phyloP scores from a whole-genome alignment of 2,888 invertebrate genomes.

The Sarcophaga carnaria region DNA sequence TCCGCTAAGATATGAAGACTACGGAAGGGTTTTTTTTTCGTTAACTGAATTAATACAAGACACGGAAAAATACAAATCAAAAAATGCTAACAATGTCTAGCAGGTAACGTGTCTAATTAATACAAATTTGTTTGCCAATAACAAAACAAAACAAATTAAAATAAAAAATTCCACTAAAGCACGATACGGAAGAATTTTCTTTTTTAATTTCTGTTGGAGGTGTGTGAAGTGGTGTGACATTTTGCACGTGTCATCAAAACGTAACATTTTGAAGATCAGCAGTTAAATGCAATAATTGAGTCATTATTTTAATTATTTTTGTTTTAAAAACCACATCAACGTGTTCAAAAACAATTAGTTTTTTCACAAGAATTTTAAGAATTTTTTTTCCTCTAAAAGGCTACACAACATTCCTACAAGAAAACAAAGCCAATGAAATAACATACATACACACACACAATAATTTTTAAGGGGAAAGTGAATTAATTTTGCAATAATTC shows the following conservation, averaged over 20 bases:
- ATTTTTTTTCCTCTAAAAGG: not conserved
- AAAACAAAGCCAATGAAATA: not conserved
- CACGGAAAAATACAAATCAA: no score
- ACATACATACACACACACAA: no score
- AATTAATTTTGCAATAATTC: conserved; percentile 6
- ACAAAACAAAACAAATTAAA: no score
- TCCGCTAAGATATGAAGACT: no score
- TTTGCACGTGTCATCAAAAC: not conserved
- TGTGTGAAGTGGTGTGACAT: no score
- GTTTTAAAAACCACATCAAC: not conserved
- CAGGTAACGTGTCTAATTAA: not conserved
- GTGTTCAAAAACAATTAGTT: not conserved
- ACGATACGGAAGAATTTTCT: not conserved
- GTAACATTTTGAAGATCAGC: not conserved
- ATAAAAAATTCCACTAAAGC: no score
- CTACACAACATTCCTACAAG: not conserved
- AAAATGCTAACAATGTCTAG: no score
- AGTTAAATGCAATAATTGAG: not conserved
- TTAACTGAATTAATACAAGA: no score
- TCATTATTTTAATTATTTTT: conserved; percentile 12
- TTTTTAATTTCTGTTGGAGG: no score
- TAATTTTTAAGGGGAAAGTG: conserved; percentile 6
- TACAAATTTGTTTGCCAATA: not conserved
- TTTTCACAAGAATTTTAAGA: conserved; percentile 16
- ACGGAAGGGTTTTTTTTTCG: no score